A percentile compares a stretch with the other conserved stretches of the same genome.
Conservation (phyloP, 2,797 vertebrate genomes). For the Acrossocheilus fasciatus region DNA sequence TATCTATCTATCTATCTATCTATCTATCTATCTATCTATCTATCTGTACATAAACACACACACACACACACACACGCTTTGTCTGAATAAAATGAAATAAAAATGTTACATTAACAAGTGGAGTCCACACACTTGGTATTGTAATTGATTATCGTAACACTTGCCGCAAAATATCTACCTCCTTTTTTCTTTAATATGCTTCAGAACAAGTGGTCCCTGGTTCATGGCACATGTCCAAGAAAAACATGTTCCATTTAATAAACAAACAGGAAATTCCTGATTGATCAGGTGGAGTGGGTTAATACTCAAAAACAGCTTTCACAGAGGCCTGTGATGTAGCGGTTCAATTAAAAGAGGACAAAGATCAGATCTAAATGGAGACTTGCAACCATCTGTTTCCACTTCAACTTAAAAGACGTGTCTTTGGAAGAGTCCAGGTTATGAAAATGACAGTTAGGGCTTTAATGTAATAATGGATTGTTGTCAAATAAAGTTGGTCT, state of each 20-base stretch:
- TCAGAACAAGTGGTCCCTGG: not conserved
- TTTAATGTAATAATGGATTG: not conserved
- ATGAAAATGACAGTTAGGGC: constrained; percentile 18
- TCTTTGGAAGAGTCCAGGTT: constrained; percentile 14
- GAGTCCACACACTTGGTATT: not conserved
- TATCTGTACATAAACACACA: too few species aligned
- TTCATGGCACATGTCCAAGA: constrained; percentile 7
- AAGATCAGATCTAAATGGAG: not conserved
- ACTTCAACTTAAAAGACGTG: constrained; percentile 27
- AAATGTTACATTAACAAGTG: not conserved
- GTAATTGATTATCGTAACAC: not conserved
- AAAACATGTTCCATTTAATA: constrained; percentile 38
- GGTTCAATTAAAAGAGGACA: constrained; percentile 37
- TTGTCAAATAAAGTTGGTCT: not conserved
- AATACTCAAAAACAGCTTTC: constrained; percentile 32
- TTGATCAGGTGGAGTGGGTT: constrained; percentile 28
- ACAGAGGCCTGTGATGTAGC: constrained; percentile 27
- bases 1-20: too few species aligned
- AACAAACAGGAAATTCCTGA: constrained; percentile 27
- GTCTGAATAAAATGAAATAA: not conserved
- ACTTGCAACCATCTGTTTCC: constrained; percentile 44
- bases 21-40: too few species aligned
- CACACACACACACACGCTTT: not conserved
- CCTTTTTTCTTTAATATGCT: not conserved
- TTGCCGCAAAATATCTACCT: not conserved